Conservation (phyloP, 2,113 vertebrate species). For the Lichenostomus cassidix region DNA sequence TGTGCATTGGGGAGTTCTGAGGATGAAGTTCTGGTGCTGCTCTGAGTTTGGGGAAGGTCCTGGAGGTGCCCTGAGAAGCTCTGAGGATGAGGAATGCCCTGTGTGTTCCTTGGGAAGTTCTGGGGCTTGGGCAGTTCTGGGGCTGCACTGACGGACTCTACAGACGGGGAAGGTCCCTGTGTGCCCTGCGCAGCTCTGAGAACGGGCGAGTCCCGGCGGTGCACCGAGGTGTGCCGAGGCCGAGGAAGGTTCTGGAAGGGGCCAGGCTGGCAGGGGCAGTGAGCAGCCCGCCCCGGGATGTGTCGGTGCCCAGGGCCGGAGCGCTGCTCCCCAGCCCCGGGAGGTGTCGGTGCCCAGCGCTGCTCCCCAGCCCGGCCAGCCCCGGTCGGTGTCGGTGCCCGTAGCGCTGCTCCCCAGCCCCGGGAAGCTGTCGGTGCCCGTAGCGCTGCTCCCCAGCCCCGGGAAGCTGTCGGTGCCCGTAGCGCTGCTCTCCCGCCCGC, state of each 20-base stretch:
- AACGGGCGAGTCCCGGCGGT: accelerated
- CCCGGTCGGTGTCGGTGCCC: no score
- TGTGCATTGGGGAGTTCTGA: no score
- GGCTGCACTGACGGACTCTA: background rate
- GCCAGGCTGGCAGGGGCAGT: accelerated
- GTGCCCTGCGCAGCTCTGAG: background rate
- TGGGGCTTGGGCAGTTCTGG: background rate
- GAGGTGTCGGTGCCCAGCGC: no score
- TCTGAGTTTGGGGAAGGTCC: no score
- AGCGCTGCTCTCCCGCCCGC: background rate
- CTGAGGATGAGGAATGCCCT: background rate
- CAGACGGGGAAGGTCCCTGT: background rate
- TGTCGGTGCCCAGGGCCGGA: no score
- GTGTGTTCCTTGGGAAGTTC: no score
- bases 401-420: no score
- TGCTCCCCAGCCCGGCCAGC: no score
- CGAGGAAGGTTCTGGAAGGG: background rate
- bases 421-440: accelerated
- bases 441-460: no score
- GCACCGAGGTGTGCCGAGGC: accelerated
- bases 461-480: no score
- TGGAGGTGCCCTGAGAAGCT: no score
- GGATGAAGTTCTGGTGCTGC: background rate
- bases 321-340: no score
- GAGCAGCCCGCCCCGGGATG: background rate